Base-by-base conservation (phyloP, 2,113 vertebrate species). In the Amblyopsis rosae region DNA sequence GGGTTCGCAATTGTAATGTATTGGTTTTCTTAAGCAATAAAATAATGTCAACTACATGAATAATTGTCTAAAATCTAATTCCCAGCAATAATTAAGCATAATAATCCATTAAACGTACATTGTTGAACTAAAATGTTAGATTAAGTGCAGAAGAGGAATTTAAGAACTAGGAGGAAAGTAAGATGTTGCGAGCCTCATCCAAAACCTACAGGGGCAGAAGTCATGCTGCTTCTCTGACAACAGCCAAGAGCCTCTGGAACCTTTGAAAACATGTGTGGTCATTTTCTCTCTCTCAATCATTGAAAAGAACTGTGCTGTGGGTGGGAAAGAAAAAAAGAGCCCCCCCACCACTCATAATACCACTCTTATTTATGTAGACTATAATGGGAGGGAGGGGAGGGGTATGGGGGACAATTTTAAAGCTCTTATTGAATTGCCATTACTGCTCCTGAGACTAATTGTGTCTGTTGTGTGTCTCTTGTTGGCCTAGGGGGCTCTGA, bases 381-480 rank as follows among this genome's bases (percentile, higher is more conserved):
- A 82, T 84, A 90, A 85, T 82, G 85, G 83, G 77, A 83, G 78
- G 72, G 74, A 58, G 67, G 62, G 76, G 81, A 75, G 75, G 81
- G 81, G 78, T 67, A 67, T 12, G 69, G 77, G 75, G 73, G 75
- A 84, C 88, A 78, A 86, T 86, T 88, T 89, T 89, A 88, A 90
- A 90, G 89, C 82, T 72, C 87, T 89, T 90, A 90, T 85, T 90
- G 85, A 91, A 90, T 89, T 80, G 87, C 89, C 84, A 88, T 91
- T 92, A 90, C 89, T 88, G 88, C 86, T 87, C 84, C 87, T 87
- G 87, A 89, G 89, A 90, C 87, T 91, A 91, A 92, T 90, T 92
- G 90, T 88, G 87, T 86, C 84, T 85, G 87, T 84, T 90, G 86
- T 90, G 84, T 85, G 87, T 90, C 84, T 84, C 87, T 87, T 82